Percentiles rank a stretch among this genome's conserved stretches.
Evolutionary conservation across 1,140 invertebrate genomes (phyloP).

Genomic region (Aphis craccivora): DNA sequence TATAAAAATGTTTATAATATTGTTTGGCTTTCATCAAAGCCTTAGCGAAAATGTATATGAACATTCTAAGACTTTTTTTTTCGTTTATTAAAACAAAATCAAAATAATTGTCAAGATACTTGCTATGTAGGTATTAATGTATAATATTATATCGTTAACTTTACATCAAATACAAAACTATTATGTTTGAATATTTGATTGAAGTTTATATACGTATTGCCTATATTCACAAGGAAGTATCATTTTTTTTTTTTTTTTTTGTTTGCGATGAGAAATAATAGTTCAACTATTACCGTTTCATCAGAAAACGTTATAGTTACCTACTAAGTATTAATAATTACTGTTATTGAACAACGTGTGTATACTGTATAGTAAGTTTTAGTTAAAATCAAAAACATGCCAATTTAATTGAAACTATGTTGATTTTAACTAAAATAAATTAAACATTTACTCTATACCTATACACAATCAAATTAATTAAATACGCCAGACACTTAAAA

Average conservation of each 20-base stretch:
- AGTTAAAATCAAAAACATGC: constrained; percentile 19
- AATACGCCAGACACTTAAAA: constrained; percentile 4
- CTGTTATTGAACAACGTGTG: neutral
- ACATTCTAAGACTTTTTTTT: neutral
- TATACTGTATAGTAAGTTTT: neutral
- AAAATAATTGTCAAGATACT: no score
- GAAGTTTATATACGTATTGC: neutral
- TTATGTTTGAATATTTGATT: neutral
- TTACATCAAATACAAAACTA: neutral
- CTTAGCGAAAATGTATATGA: neutral
- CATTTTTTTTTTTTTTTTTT: no score
- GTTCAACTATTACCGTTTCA: neutral
- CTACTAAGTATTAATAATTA: neutral
- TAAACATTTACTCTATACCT: neutral
- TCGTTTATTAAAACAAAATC: no score
- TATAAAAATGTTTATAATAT: neutral
- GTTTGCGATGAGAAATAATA: neutral
- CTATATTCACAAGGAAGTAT: neutral
- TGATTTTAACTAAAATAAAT: constrained; percentile 35
- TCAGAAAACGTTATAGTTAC: neutral
- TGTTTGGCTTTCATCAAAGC: no score
- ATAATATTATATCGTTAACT: neutral
- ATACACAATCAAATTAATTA: constrained; percentile 31
- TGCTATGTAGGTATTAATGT: no score
- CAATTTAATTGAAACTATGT: constrained; percentile 12